Evolutionary conservation across 2,797 vertebrate species (phyloP).

Genomic region (Heteromormyrus szaboi): DNA sequence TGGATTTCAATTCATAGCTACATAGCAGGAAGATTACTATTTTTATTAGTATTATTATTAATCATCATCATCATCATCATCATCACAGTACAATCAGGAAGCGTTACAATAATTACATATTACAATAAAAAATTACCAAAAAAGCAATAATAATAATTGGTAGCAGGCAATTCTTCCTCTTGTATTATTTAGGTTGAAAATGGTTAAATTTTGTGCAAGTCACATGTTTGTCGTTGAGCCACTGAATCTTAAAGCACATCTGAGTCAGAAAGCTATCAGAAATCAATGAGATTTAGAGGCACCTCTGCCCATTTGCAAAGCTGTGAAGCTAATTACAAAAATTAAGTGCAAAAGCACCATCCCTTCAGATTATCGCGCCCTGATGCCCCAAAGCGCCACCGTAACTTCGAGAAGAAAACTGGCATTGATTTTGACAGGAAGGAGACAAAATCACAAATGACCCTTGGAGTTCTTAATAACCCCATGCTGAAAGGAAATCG

Average conservation of each 20-base stretch:
- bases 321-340: background rate
- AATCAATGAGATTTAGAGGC: background rate
- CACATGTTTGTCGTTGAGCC: background rate
- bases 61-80: background rate
- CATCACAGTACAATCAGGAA: background rate
- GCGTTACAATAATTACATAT: background rate
- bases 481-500: background rate
- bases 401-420: conserved; percentile 57
- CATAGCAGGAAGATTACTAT: background rate
- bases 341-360: background rate
- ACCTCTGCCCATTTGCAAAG: background rate
- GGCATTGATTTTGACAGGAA: conserved; percentile 54
- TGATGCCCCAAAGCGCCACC: conserved; percentile 56
- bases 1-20: background rate
- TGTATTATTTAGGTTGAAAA: background rate
- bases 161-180: background rate
- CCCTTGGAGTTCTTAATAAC: background rate
- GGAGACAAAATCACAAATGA: background rate
- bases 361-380: background rate
- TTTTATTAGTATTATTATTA: background rate
- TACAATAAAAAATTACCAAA: background rate
- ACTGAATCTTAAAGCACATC: background rate
- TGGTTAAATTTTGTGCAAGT: background rate
- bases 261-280: background rate
- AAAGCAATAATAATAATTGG: background rate